Evolutionary conservation across 2,113 vertebrate genomes (phyloP).

Genomic region (Rhizomys pruinosus): DNA sequence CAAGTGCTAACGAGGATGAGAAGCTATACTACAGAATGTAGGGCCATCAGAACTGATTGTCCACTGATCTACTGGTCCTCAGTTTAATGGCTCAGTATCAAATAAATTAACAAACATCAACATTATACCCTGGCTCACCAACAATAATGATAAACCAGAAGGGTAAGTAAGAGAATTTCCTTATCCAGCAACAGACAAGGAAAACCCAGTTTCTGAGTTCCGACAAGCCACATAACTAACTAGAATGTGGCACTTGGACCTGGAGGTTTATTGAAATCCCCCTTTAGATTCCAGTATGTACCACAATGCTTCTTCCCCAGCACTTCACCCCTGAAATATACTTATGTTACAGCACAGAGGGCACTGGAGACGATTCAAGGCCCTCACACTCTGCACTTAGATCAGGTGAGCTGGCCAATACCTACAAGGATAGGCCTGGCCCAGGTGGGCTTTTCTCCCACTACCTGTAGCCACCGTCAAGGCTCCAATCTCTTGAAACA

Average conservation of each 20-base stretch:
- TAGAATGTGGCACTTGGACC: neutral
- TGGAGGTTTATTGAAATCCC: neutral
- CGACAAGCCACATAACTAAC: neutral
- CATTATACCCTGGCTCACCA: too few relatives aligned
- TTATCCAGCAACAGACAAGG: neutral
- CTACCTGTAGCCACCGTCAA: fast-evolving
- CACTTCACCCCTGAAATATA: conserved; percentile 76
- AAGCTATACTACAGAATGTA: neutral
- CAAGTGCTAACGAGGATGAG: neutral
- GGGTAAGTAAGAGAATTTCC: neutral
- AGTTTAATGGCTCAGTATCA: neutral
- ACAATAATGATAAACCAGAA: neutral
- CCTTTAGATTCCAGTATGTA: conserved; percentile 86
- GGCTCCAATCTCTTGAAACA: neutral
- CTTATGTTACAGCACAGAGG: conserved; percentile 84
- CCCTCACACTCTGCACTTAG: conserved; percentile 51
- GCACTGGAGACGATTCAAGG: conserved; percentile 81
- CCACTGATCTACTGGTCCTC: neutral
- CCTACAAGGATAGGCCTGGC: conserved; percentile 84
- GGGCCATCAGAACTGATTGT: neutral
- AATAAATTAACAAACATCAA: neutral
- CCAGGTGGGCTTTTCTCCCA: conserved; percentile 29
- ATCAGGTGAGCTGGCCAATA: conserved; percentile 84
- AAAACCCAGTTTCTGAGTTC: neutral
- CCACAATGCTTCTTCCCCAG: conserved; percentile 79